Evolutionary conservation across 2,888 invertebrate genomes (phyloP).

Genomic region (Sarcophaga rosellei): DNA sequence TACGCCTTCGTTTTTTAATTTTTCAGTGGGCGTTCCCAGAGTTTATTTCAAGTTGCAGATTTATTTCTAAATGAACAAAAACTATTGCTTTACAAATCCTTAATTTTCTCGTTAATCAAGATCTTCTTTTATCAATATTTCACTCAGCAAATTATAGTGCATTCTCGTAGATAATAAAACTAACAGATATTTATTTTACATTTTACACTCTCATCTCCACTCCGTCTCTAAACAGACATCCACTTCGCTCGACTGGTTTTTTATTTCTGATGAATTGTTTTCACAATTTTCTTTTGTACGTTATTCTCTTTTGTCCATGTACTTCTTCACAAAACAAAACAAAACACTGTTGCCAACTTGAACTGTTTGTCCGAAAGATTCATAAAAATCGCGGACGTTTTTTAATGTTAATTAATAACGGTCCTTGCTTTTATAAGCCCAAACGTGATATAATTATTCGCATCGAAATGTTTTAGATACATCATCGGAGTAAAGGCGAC

Average conservation of each 20-base stretch:
- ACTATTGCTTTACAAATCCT: not conserved
- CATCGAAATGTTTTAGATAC: too few relatives aligned
- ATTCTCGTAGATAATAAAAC: constrained; percentile 5
- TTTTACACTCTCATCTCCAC: not conserved
- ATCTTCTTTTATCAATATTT: not conserved
- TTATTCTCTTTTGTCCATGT: not conserved
- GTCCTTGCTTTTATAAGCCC: too few relatives aligned
- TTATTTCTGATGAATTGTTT: constrained; percentile 56
- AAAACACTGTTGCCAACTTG: not conserved
- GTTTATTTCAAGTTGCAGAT: not conserved
- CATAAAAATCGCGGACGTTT: too few relatives aligned
- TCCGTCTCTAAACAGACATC: not conserved
- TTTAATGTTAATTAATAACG: too few relatives aligned
- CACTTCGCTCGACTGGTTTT: constrained; percentile 47
- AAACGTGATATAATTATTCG: too few relatives aligned
- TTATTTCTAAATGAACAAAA: not conserved
- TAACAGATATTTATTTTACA: not conserved
- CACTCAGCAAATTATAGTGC: not conserved
- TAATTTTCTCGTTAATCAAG: not conserved
- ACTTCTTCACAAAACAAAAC: not conserved
- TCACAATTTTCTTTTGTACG: constrained; percentile 34
- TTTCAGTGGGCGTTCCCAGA: constrained; percentile 68
- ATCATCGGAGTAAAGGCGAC: too few relatives aligned
- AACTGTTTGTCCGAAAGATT: not conserved
- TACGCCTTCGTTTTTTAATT: constrained; percentile 61